Evolutionary conservation across 2,888 invertebrate species (phyloP).

Genomic region (Chrysolina haemoptera): DNA sequence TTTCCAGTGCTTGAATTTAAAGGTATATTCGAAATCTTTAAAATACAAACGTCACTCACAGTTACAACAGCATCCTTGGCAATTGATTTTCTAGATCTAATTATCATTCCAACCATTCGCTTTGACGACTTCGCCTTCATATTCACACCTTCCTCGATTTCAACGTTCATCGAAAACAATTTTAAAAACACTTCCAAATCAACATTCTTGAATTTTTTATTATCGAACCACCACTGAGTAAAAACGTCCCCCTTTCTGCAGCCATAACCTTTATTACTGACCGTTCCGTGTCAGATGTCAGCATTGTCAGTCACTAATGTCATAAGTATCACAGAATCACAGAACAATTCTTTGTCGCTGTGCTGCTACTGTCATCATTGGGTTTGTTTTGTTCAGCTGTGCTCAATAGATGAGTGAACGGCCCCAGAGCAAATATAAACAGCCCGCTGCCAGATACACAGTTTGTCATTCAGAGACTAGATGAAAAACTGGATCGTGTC

Average conservation of each 20-base stretch:
- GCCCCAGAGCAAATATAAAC: no score
- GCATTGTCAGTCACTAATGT: neutral
- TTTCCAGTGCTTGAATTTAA: neutral
- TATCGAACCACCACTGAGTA: constrained; percentile 44
- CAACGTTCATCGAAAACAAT: constrained; percentile 43
- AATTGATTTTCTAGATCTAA: constrained; percentile 88
- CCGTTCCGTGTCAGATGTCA: constrained; percentile 10
- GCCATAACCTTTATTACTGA: constrained; percentile 22
- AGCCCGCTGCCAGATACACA: no score
- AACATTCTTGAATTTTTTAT: constrained; percentile 50
- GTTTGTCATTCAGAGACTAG: no score
- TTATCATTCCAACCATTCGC: constrained; percentile 90
- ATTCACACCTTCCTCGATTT: constrained; percentile 50
- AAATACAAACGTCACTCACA: constrained; percentile 71
- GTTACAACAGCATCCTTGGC: constrained; percentile 92
- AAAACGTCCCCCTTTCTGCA: constrained; percentile 33
- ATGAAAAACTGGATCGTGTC: no score
- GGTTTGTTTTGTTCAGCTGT: no score
- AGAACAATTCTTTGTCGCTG: no score
- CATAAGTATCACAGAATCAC: no score
- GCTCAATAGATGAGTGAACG: no score
- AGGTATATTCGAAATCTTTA: neutral
- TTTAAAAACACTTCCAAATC: constrained; percentile 53
- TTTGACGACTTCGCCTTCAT: constrained; percentile 86
- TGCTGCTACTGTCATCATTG: no score